Conservation (phyloP, 2,888 invertebrate genomes). For the Hyposoter dolosus region DNA sequence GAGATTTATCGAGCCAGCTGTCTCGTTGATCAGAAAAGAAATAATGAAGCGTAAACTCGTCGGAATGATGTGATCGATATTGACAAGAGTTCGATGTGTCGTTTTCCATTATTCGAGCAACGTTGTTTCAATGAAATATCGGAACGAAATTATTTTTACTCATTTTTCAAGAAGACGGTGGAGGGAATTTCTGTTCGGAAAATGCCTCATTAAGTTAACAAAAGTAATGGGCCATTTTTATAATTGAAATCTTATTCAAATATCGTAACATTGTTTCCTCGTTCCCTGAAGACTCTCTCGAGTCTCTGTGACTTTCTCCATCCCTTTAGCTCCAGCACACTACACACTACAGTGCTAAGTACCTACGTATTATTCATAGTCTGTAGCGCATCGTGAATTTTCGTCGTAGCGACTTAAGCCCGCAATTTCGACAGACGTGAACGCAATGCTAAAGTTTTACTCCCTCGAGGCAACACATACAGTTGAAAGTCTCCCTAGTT, state of each 20-base stretch:
- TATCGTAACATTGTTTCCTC: slow-evolving; percentile 1
- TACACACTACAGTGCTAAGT: slow-evolving; percentile 33
- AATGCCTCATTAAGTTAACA: not conserved
- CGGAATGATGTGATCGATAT: not conserved
- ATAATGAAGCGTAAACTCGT: slow-evolving; percentile 7
- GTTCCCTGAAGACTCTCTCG: slow-evolving; percentile 40
- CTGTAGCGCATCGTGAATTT: slow-evolving; percentile 67
- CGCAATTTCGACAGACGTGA: slow-evolving; percentile 64
- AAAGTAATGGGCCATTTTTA: not conserved
- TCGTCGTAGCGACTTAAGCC: slow-evolving; percentile 59
- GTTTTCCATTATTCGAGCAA: not conserved
- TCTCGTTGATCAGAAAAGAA: slow-evolving; percentile 33
- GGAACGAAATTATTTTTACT: not conserved
- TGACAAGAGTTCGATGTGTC: not conserved
- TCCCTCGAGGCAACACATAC: slow-evolving; percentile 21
- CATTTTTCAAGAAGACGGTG: not conserved
- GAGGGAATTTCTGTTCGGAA: not conserved
- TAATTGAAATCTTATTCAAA: not conserved
- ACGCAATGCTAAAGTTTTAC: slow-evolving; percentile 60
- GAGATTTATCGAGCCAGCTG: slow-evolving; percentile 9
- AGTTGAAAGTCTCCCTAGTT: slow-evolving; percentile 14
- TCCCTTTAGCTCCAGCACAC: slow-evolving; percentile 32
- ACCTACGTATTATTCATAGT: slow-evolving; percentile 66
- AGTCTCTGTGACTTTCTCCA: slow-evolving; percentile 38
- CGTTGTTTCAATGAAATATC: not conserved